Evolutionary conservation across 2,888 invertebrate species (phyloP).

Genomic region (Phyto melanocephala): DNA sequence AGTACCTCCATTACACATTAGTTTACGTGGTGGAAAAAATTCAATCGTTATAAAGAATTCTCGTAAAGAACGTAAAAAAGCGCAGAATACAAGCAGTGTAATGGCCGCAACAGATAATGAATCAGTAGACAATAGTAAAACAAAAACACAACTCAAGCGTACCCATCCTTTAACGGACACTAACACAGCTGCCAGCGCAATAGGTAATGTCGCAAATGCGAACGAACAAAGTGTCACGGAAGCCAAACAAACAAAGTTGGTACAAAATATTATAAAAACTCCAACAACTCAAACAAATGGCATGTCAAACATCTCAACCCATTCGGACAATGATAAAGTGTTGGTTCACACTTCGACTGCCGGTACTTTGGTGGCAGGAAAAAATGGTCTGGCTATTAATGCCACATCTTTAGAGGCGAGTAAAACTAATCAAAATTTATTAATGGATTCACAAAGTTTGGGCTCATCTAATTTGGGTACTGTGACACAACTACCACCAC

Average conservation of each 20-base stretch:
- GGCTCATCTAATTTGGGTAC: conserved; percentile 87
- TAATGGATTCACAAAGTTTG: conserved; percentile 57
- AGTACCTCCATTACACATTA: conserved; percentile 93
- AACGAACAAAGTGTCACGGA: conserved; percentile 51
- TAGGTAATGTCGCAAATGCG: conserved; percentile 25
- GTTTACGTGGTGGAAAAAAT: conserved; percentile 85
- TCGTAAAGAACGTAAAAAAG: conserved; percentile 84
- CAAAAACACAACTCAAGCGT: conserved; percentile 69
- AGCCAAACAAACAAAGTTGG: conserved; percentile 70
- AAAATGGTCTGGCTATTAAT: conserved; percentile 74
- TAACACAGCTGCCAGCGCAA: background rate
- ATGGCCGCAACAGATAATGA: conserved; percentile 73
- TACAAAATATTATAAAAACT: conserved; percentile 62
- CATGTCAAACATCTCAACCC: conserved; percentile 42
- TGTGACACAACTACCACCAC: conserved; percentile 77
- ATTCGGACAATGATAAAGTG: conserved; percentile 50
- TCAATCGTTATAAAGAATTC: conserved; percentile 91
- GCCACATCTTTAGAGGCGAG: conserved; percentile 56
- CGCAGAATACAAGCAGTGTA: conserved; percentile 73
- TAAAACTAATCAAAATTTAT: conserved; percentile 53
- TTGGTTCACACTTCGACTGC: background rate
- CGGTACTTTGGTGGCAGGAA: conserved; percentile 70
- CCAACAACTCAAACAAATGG: conserved; percentile 55
- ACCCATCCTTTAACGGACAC: conserved; percentile 59
- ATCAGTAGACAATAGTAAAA: conserved; percentile 71